A percentile compares a stretch with the other conserved stretches of the same genome.
phyloP scores from a whole-genome alignment of 2,113 vertebrate species.

The Indicator maculatus region DNA sequence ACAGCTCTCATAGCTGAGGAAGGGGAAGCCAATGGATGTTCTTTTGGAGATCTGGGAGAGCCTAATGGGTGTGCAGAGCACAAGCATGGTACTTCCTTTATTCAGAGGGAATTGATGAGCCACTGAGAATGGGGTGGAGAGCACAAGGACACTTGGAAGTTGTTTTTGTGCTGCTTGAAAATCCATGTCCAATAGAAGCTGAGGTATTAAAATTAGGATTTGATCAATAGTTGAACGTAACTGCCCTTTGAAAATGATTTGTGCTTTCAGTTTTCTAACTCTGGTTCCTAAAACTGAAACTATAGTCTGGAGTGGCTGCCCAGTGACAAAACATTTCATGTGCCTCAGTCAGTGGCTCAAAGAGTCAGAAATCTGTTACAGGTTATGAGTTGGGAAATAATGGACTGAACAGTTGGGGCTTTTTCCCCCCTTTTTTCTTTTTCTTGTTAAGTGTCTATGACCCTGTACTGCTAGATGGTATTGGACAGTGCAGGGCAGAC shows the following conservation, averaged over 20 bases:
- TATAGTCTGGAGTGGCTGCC: background rate
- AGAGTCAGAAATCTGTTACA: background rate
- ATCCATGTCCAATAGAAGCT: rapidly evolving
- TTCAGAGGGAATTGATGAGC: background rate
- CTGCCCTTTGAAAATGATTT: background rate
- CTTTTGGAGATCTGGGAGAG: background rate
- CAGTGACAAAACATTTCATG: background rate
- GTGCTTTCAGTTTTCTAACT: background rate
- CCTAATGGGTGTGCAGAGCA: background rate
- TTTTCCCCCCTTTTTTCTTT: background rate
- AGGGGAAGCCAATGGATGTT: background rate
- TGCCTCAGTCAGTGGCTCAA: background rate
- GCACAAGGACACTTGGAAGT: background rate
- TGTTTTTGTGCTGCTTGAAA: background rate
- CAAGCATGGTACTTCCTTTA: rapidly evolving
- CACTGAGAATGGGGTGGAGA: rapidly evolving
- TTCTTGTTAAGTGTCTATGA: background rate
- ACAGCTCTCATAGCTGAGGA: background rate
- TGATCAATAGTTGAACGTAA: rapidly evolving
- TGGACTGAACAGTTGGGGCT: background rate
- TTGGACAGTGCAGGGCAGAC: background rate
- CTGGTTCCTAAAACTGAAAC: background rate
- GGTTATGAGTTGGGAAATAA: background rate
- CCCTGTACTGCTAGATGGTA: rapidly evolving
- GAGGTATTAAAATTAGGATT: background rate